Conservation (phyloP, 2,113 vertebrate genomes). For the Synodontis membranacea region DNA sequence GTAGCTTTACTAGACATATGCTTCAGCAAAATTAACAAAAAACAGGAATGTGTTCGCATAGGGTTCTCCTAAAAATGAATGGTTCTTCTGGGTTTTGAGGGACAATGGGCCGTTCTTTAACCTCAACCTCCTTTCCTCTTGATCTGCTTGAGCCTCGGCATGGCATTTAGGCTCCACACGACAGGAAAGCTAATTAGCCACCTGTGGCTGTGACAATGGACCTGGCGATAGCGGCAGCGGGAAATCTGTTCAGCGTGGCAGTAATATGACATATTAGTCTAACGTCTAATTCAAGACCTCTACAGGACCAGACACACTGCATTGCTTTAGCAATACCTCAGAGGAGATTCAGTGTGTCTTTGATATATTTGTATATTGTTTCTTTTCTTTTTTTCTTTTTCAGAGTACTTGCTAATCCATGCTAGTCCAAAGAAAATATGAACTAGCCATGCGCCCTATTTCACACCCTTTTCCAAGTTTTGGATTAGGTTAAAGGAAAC, state of each 20-base stretch:
- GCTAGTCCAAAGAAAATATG: slow-evolving; percentile 15
- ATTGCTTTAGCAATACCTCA: not conserved
- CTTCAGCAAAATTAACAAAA: not conserved
- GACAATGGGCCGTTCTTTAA: slow-evolving; percentile 13
- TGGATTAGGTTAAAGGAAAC: not conserved
- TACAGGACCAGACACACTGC: not conserved
- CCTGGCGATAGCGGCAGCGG: slow-evolving; percentile 35
- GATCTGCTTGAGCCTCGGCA: slow-evolving; percentile 62
- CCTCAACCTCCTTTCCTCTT: slow-evolving; percentile 33
- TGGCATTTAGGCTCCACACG: slow-evolving; percentile 52
- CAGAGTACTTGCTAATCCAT: not conserved
- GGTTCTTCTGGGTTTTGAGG: slow-evolving; percentile 2
- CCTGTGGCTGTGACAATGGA: slow-evolving; percentile 64
- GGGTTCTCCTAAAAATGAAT: not conserved
- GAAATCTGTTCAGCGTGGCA: slow-evolving; percentile 24
- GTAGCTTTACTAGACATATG: not conserved
- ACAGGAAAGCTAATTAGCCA: slow-evolving; percentile 69
- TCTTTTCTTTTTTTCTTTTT: not conserved
- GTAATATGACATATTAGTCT: not conserved
- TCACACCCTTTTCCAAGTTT: not conserved
- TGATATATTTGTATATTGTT: not conserved
- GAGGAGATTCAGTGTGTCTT: not conserved
- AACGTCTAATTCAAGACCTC: slow-evolving; percentile 17
- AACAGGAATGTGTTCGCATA: not conserved
- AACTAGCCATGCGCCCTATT: not conserved